phyloP scores from a whole-genome alignment of 2,797 vertebrate genomes.

The Sphenopsis melanotis region DNA sequence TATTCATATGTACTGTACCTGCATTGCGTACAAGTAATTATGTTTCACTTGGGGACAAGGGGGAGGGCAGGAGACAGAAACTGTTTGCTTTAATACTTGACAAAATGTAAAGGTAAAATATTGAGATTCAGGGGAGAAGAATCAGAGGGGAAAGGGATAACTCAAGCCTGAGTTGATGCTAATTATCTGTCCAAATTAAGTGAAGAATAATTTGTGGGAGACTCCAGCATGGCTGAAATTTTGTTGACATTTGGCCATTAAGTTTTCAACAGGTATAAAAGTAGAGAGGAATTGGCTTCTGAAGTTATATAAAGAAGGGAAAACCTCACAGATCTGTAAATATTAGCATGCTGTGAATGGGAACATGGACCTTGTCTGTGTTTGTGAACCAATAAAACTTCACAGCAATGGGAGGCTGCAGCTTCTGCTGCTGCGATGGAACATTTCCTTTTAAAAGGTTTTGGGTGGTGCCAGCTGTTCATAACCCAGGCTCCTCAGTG shows the following conservation, averaged over 20 bases:
- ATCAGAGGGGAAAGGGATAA: neutral
- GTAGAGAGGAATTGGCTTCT: neutral
- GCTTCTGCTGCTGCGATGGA: neutral
- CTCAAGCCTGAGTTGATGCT: neutral
- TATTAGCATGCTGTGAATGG: neutral
- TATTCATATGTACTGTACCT: neutral
- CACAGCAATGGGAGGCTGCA: neutral
- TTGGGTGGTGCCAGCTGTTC: neutral
- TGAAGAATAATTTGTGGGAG: neutral
- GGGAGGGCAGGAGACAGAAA: neutral
- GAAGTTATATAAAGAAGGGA: neutral
- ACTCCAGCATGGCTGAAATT: neutral
- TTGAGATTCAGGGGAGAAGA: neutral
- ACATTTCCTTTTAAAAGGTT: neutral
- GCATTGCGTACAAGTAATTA: neutral
- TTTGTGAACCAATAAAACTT: neutral
- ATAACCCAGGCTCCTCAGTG: neutral
- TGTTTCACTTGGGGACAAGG: neutral
- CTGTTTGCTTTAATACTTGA: neutral
- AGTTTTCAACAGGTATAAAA: neutral
- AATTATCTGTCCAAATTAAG: neutral
- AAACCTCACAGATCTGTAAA: fast-evolving
- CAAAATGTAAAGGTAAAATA: neutral
- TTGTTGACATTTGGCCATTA: neutral
- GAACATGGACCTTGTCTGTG: neutral